A percentile compares a stretch with the other conserved stretches of the same genome.
phyloP scores from a whole-genome alignment of 2,113 vertebrate species.

The Halichoeres trimaculatus region DNA sequence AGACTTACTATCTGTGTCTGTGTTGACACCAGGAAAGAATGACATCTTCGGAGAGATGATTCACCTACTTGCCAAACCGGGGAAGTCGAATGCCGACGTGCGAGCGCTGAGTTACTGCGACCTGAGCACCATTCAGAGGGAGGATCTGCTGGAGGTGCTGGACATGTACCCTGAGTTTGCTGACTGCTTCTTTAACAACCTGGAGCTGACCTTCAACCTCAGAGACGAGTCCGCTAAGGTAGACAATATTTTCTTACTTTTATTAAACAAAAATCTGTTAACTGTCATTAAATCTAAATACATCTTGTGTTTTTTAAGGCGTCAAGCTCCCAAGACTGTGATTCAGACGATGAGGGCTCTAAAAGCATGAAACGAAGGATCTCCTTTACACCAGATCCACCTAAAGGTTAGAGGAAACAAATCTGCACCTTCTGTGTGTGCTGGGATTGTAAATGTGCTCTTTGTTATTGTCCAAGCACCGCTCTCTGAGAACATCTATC shows the following conservation, averaged over 20 bases:
- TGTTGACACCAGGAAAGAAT: conserved; percentile 89
- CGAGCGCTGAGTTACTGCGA: conserved; percentile 98
- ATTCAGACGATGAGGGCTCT: conserved; percentile 87
- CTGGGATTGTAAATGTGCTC: conserved; percentile 13
- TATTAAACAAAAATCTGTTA: neutral
- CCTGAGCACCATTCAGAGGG: conserved; percentile 96
- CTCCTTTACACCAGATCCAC: conserved; percentile 91
- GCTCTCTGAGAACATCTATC: conserved; percentile 21
- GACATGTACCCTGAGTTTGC: conserved; percentile 99
- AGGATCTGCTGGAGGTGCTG: conserved; percentile 95
- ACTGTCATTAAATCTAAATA: neutral
- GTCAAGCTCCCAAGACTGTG: conserved; percentile 73
- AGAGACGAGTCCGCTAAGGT: conserved; percentile 93
- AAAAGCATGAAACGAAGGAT: conserved; percentile 89
- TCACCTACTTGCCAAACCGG: conserved; percentile 93
- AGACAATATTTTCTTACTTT: conserved; percentile 10
- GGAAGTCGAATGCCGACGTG: conserved; percentile 96
- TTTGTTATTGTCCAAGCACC: conserved; percentile 51
- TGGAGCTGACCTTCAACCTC: conserved; percentile 97
- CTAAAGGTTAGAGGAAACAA: conserved; percentile 84
- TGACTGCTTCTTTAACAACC: conserved; percentile 94
- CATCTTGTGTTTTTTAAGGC: conserved; percentile 52
- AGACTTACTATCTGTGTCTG: conserved; percentile 11
- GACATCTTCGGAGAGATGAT: conserved; percentile 99
- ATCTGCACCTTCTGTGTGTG: conserved; percentile 8